These are phyloP conservation scores for Hedya salicella DNA, from an alignment of 2,888 invertebrate species.

Conservation along the genomic window DNA sequence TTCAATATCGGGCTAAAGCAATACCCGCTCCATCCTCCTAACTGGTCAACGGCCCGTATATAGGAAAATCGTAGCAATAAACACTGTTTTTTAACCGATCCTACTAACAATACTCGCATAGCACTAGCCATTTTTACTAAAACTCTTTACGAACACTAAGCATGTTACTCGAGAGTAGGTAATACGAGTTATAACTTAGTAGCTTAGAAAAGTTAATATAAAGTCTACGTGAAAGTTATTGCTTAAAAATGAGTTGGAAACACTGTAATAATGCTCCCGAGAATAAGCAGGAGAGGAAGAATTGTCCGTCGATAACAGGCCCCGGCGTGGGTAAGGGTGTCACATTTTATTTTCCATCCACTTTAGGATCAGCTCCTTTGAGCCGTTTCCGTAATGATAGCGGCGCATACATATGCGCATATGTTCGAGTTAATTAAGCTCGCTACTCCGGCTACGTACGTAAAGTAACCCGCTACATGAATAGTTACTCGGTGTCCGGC, in stretches of 20 bases:
- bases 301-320: conserved; percentile 48
- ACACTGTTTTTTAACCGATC: conserved; percentile 1
- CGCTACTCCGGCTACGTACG: conserved; percentile 51
- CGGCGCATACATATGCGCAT: conserved; percentile 42
- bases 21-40: conserved; percentile 1
- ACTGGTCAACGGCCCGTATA: background rate
- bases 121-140: conserved; percentile 18
- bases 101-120: conserved; percentile 17
- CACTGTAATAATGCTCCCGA: conserved; percentile 59
- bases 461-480: conserved; percentile 52
- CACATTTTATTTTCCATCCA: conserved; percentile 43
- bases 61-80: conserved; percentile 7
- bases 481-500: conserved; percentile 55
- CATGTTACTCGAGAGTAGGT: conserved; percentile 19
- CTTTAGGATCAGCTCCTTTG: conserved; percentile 43
- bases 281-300: conserved; percentile 51
- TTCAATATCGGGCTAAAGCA: background rate
- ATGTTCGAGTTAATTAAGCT: conserved; percentile 59
- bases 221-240: conserved; percentile 59
- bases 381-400: conserved; percentile 50
- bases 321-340: conserved; percentile 33
- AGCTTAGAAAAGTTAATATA: conserved; percentile 31
- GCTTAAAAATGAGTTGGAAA: conserved; percentile 60
- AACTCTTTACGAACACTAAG: conserved; percentile 28
- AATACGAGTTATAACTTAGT: conserved; percentile 14